Base-by-base conservation (phyloP, 2,888 invertebrate genomes). In the Tridacna crocea region DNA sequence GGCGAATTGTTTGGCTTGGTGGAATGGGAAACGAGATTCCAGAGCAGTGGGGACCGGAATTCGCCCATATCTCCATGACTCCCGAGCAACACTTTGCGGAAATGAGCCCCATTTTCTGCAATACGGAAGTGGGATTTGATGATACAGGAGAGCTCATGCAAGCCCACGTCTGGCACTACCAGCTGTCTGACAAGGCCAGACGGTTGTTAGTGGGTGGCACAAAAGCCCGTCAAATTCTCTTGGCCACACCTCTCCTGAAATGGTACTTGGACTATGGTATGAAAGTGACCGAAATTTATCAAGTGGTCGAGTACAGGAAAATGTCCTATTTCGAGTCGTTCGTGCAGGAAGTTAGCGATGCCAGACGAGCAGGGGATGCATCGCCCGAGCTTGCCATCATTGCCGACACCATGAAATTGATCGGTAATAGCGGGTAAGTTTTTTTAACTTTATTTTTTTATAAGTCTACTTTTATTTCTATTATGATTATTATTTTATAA, bases 221-320 rank as follows among this genome's bases (percentile, higher is more conserved):
- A 47, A 72, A 72, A 75, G 84, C 75, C 15, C 27, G 70, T 22
- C 74, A 81, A 73, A 82, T 84, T 4, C 65, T 85, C 36, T 22
- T 85, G 22, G 83, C 80, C 51, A 80, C 80, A 6, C 79, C 82
- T 11, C 72, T 85, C 17, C 68, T 83, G n/a, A 80, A 83, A 77
- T 83, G 83, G 85, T 85, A 85, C 63, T 73, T 85, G 26, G 58
- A 83, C n/a, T 77, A 83, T 66, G 85, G 79, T 12, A 24, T 85
- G 19, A 55, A 68, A 51, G 77, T 81, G 13, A 80, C 82, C 24
- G 68, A 79, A 73, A 83, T 83, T 19, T 72, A 85, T 65, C 79
- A 79, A 63, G 82, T 84, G 51, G 65, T 82, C 15, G 84, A 84
- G 58, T 82, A 47, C 61, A 19, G 66, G n/a, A n/a, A 74, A 10